Evolutionary conservation across 2,113 vertebrate genomes (phyloP), one percentile per base, ranked within the genome.

Genomic region (Ramphastos sulfuratus): DNA sequence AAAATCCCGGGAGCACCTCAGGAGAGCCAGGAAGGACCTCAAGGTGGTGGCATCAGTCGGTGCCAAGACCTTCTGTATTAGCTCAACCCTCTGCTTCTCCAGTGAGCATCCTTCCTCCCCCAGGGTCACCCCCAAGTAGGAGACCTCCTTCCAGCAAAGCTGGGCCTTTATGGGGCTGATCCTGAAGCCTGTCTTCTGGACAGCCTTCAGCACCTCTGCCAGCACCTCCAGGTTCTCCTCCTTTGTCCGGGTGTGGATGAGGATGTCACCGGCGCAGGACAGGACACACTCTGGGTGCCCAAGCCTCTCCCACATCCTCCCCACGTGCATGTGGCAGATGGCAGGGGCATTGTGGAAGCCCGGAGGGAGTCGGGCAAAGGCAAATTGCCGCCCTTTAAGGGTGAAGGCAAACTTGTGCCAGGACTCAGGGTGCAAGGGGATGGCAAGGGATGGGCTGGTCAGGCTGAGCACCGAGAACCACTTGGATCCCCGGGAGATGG

Each of bases 111-210:
- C 94, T 42, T 94, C 92, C 81, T 96, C 94, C 42, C 94, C 60
- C 5, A 96, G 71, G 16, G 92, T 95, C 46, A 96, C 84, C 23
- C 96, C 96, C n/a, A 92, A 16, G 44, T 93, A 96, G 16, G 96
- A 96, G 4, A 96, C 96, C 80, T 96, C 96, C 48, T 94, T 96
- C 96, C 95, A 96, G 77, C 96, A 96, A 33, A 96, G 88, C 59
- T 96, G 95, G 39, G 95, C 95, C 64, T 95, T 96, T 1, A 67
- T 96, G 58, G 96, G 95, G 50, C 37, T 96, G 67, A 96, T 63
- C 55, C 15, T 95, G 60, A 96, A 96, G 16, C 95, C 96, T 0
- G 52, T 93, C 77, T 92, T 96, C 55, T 94, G 92, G 63, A 96
- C 24, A 44, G 78, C 81, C 27, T 74, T 55, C 67, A 96, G 87